Base-by-base conservation (phyloP, 1,140 invertebrate species). In the Coptotermes formosanus region DNA sequence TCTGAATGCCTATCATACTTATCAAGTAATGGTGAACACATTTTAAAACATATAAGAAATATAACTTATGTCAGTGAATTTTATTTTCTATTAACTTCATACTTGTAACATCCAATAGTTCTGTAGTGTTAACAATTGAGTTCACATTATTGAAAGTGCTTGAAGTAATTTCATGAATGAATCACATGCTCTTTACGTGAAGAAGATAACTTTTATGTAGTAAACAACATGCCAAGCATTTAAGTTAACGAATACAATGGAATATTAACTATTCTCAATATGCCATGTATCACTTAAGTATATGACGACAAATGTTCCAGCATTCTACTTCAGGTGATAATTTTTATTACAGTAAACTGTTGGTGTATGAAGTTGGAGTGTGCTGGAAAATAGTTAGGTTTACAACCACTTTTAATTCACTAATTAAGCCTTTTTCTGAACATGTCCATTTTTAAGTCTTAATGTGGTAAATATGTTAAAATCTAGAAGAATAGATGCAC, bases 81-180 rank as follows among this genome's bases (percentile, higher is more conserved):
- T 30, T 64, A 64, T 8, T 19, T 64, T 64, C 19, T 8, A 30
- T 75, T 75, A 75, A 8, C 0, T 75, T 1, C 14, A 30, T 30
- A 75, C 11, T 30, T 64, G 21, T 75, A 75, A 75, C 64, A 75
- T 9, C 4, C 1, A 2, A 8, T 30, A 30, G 7, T 75, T 8
- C 25, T 75, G n/a, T 75, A n/a, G 25, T 30, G 8, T 7, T 75
- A 75, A 55, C n/a, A 3, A 75, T 3, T 30, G 64, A 75, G 64
- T 75, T 75, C 64, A 75, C 64, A 75, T 75, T 75, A 75, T 14
- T 75, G 64, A 30, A 75, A 75, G 64, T 75, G 64, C 64, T 75
- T 75, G 64, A 30, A 75, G 64, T 75, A 75, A 75, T 75, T 75
- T 55, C n/a, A 75, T 3, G 25, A 75, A 75, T 75, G 64, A 75